These are phyloP conservation scores for Maconellicoccus hirsutus DNA, from an alignment of 1,140 invertebrate genomes.

Conservation along the genomic window DNA sequence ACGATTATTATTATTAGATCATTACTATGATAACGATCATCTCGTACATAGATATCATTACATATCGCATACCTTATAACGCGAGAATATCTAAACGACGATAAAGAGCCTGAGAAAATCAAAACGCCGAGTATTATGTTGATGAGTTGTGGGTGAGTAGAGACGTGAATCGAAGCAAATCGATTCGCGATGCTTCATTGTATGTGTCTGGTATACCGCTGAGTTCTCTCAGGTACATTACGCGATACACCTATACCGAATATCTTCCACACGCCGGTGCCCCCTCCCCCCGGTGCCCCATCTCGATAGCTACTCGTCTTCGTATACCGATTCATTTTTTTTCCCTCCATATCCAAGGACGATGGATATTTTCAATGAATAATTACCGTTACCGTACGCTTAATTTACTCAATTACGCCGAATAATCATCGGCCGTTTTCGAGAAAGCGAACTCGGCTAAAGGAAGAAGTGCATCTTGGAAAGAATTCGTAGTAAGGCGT, in stretches of 20 bases:
- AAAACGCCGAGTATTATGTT: background rate
- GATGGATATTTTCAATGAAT: background rate
- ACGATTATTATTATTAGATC: conserved; percentile 10
- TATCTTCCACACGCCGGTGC: too few relatives aligned
- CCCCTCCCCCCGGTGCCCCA: too few relatives aligned
- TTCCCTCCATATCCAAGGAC: too few relatives aligned
- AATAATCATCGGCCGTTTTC: too few relatives aligned
- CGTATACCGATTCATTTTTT: background rate
- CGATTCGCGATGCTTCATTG: background rate
- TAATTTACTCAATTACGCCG: background rate
- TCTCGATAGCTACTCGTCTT: background rate
- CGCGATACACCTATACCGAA: too few relatives aligned
- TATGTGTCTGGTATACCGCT: background rate
- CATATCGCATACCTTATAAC: too few relatives aligned
- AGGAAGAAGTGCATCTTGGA: too few relatives aligned
- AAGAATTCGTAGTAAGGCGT: too few relatives aligned
- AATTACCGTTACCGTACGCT: background rate
- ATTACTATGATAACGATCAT: background rate
- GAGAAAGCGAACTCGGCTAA: too few relatives aligned
- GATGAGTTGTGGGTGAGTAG: conserved; percentile 7
- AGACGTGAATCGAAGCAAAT: conserved; percentile 3
- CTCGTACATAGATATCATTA: background rate
- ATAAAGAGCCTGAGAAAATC: background rate
- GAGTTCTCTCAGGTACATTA: background rate
- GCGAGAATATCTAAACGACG: background rate